These are phyloP conservation scores for Whitmania pigra DNA, from an alignment of 1,140 invertebrate genomes.

Conservation along the genomic window DNA sequence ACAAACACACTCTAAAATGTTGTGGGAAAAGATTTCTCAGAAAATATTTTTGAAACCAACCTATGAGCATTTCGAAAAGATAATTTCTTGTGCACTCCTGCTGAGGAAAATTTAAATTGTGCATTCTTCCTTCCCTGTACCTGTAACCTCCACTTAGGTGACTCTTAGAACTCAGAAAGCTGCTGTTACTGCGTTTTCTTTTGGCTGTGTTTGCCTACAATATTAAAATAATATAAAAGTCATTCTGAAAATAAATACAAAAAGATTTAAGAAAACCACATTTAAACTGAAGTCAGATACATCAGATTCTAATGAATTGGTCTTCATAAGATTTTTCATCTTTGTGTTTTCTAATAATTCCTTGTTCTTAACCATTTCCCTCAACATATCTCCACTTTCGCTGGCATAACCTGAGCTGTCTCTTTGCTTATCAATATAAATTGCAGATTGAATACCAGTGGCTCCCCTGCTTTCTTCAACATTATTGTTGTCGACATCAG, in stretches of 20 bases:
- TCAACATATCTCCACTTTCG: conserved; percentile 34
- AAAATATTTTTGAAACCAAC: conserved; percentile 25
- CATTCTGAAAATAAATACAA: conserved; percentile 4
- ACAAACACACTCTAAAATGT: too few species aligned
- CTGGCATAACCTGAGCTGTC: conserved; percentile 64
- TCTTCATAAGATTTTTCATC: conserved; percentile 21
- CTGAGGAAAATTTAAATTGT: conserved; percentile 58
- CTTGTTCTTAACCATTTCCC: conserved; percentile 41
- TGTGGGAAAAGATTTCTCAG: too few species aligned
- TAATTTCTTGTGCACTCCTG: conserved; percentile 53
- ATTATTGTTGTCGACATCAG: conserved; percentile 21
- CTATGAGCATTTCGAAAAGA: conserved; percentile 65
- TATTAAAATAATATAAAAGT: neutral
- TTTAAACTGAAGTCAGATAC: conserved; percentile 22
- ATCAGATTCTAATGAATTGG: conserved; percentile 21
- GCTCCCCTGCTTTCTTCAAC: conserved; percentile 23
- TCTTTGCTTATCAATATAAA: conserved; percentile 25
- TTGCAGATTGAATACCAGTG: conserved; percentile 27
- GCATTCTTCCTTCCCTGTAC: conserved; percentile 72
- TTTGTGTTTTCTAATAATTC: conserved; percentile 32
- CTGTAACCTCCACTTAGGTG: conserved; percentile 72
- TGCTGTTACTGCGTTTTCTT: conserved; percentile 31
- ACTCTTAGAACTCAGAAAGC: conserved; percentile 69
- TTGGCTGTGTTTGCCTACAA: conserved; percentile 2
- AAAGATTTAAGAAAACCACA: neutral